Percentiles rank a stretch among this genome's conserved stretches.
Conservation (phyloP, 2,797 vertebrate genomes). For the Choloepus didactylus region DNA sequence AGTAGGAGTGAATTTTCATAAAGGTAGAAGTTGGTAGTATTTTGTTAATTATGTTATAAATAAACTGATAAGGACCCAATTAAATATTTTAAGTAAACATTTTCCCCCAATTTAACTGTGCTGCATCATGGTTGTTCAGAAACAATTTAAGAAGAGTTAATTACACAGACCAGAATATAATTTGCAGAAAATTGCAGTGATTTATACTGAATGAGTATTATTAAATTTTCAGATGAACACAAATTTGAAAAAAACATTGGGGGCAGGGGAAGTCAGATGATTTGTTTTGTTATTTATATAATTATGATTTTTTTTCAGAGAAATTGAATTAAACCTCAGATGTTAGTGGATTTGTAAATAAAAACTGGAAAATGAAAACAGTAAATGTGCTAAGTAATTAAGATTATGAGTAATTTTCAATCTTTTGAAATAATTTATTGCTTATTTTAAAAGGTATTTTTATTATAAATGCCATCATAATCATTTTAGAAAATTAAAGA, state of each 20-base stretch:
- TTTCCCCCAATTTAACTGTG: background rate
- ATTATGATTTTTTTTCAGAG: background rate
- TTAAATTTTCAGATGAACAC: constrained; percentile 1
- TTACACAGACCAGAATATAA: background rate
- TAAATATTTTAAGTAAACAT: constrained; percentile 3
- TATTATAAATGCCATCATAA: background rate
- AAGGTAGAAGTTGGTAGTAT: background rate
- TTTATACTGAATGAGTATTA: background rate
- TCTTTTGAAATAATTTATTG: background rate
- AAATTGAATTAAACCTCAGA: background rate
- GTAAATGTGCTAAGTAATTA: background rate
- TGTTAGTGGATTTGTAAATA: background rate
- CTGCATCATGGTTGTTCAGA: background rate
- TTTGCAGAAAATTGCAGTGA: background rate
- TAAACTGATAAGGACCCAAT: background rate
- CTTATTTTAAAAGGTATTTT: background rate
- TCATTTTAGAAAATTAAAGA: background rate
- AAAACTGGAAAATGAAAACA: background rate
- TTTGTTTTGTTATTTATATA: background rate
- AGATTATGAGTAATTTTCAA: background rate
- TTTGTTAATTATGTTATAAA: background rate
- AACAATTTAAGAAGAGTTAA: constrained; percentile 12
- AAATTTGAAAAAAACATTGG: background rate
- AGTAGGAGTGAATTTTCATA: background rate
- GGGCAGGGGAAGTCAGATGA: background rate